phyloP scores from a whole-genome alignment of 1,140 invertebrate genomes.

The Danaus melanippus region DNA sequence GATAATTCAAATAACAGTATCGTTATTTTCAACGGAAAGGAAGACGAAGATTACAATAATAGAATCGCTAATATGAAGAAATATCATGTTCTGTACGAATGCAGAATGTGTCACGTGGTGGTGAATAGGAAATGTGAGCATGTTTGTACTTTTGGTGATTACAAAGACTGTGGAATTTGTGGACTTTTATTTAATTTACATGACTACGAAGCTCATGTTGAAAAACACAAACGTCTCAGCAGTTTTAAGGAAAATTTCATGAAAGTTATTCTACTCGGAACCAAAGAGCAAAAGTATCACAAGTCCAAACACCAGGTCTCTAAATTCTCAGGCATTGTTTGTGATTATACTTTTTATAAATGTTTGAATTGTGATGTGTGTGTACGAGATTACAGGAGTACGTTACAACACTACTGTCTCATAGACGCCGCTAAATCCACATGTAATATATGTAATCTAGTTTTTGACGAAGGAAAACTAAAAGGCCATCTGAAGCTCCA shows the following conservation, averaged over 20 bases:
- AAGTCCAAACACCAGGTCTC: constrained; percentile 6
- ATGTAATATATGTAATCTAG: constrained; percentile 37
- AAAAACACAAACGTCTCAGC: constrained; percentile 33
- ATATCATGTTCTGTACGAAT: constrained; percentile 39
- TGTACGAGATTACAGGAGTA: constrained; percentile 18
- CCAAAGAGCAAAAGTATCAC: constrained; percentile 3
- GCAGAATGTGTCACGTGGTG: constrained; percentile 40
- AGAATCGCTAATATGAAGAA: constrained; percentile 14
- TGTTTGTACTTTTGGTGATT: constrained; percentile 26
- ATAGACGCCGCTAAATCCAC: constrained; percentile 21
- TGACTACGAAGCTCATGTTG: constrained; percentile 30
- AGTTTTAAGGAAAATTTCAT: constrained; percentile 37
- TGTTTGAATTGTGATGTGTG: constrained; percentile 38
- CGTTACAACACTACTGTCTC: constrained; percentile 31
- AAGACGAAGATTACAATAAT: constrained; percentile 31
- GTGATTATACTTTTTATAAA: constrained; percentile 39
- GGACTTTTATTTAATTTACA: constrained; percentile 27
- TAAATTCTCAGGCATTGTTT: constrained; percentile 30
- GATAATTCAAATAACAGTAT: constrained; percentile 23
- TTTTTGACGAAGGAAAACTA: constrained; percentile 28
- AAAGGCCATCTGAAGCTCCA: constrained; percentile 33
- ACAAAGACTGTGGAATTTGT: constrained; percentile 35
- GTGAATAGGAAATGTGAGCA: constrained; percentile 31
- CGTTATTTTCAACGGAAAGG: constrained; percentile 36
- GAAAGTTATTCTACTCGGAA: constrained; percentile 40